These are phyloP conservation scores for Penelope pileata DNA, from an alignment of 2,113 vertebrate genomes.

Conservation along the genomic window DNA sequence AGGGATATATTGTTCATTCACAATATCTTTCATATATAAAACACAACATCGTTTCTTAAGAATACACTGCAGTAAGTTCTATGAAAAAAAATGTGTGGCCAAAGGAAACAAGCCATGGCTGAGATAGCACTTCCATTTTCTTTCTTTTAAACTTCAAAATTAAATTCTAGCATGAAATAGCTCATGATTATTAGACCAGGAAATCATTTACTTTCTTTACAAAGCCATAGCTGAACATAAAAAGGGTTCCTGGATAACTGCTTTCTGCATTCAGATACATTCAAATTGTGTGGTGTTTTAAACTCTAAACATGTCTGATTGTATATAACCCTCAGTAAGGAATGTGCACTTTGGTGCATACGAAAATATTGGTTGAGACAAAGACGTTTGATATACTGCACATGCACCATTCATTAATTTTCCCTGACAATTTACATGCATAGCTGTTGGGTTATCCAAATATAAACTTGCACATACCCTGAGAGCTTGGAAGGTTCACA, in stretches of 20 bases:
- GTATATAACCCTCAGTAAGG: background rate
- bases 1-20: background rate
- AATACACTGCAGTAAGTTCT: background rate
- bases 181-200: background rate
- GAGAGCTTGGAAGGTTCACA: constrained; percentile 13
- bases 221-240: background rate
- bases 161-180: background rate
- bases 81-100: background rate
- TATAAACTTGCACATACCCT: background rate
- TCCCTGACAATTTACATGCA: constrained; percentile 27
- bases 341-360: constrained; percentile 27
- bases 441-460: constrained; percentile 47
- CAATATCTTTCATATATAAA: background rate
- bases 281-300: background rate
- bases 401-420: constrained; percentile 15
- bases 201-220: background rate
- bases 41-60: background rate
- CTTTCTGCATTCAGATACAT: background rate
- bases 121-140: background rate
- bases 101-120: background rate
- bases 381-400: constrained; percentile 25
- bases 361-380: constrained; percentile 51
- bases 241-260: background rate
- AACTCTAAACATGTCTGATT: constrained; percentile 22
- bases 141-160: background rate